A percentile compares a stretch with the other conserved stretches of the same genome.
phyloP scores from a whole-genome alignment of 2,888 invertebrate species.

The Erebia palarica region DNA sequence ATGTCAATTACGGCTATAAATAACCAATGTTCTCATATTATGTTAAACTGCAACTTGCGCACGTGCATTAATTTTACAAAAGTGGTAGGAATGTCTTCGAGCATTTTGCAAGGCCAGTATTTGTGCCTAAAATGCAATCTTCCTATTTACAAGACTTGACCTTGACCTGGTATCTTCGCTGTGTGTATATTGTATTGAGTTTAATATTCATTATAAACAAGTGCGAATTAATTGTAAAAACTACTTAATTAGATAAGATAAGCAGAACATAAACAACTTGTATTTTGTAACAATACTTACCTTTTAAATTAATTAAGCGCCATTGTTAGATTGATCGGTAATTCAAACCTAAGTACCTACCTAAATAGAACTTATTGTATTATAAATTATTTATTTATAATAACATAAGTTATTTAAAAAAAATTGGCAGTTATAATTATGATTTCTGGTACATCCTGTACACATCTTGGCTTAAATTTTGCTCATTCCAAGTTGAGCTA shows the following conservation, averaged over 20 bases:
- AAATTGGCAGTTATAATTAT: too few relatives aligned
- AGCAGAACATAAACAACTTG: background rate
- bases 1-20: slow-evolving; percentile 2
- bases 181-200: too few relatives aligned
- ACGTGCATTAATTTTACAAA: slow-evolving; percentile 1
- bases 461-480: too few relatives aligned
- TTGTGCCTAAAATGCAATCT: too few relatives aligned
- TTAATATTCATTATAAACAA: background rate
- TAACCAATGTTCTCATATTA: slow-evolving; percentile 6
- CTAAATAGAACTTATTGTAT: too few relatives aligned
- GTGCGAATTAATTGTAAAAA: background rate
- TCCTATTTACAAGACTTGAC: too few relatives aligned
- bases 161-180: too few relatives aligned
- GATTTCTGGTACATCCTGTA: too few relatives aligned
- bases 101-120: too few relatives aligned
- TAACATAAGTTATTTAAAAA: too few relatives aligned
- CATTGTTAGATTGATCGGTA: background rate
- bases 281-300: background rate
- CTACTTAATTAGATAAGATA: slow-evolving; percentile 2
- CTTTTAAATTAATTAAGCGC: background rate
- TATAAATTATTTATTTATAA: too few relatives aligned
- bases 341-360: background rate
- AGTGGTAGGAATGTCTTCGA: background rate
- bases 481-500: too few relatives aligned
- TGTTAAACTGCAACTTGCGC: background rate